These are phyloP conservation scores for Cyphomyrus discorhynchus DNA, from an alignment of 2,113 vertebrate species.

Conservation along the genomic window DNA sequence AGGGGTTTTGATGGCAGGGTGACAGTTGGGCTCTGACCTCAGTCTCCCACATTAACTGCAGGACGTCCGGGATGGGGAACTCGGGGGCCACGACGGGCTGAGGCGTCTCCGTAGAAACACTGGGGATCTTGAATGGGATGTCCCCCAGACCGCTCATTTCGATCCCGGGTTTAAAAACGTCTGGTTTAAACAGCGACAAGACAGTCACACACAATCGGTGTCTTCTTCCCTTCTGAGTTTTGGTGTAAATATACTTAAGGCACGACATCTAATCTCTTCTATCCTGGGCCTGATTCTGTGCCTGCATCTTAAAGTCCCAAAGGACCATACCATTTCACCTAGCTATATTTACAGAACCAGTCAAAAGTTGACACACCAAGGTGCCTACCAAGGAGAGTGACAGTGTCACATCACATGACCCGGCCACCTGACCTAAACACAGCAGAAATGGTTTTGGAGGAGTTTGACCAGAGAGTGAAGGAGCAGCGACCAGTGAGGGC, in stretches of 20 bases:
- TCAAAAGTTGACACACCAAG: background rate
- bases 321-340: background rate
- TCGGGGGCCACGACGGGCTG: slow-evolving; percentile 28
- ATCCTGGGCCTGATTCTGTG: background rate
- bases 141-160: slow-evolving; percentile 68
- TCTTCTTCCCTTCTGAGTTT: background rate
- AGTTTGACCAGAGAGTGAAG: background rate
- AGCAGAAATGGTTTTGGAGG: background rate
- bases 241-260: background rate
- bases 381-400: background rate
- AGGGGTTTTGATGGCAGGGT: background rate
- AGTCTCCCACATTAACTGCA: slow-evolving; percentile 67
- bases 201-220: background rate
- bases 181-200: background rate
- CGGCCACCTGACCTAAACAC: background rate
- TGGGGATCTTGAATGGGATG: slow-evolving; percentile 67
- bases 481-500: background rate
- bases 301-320: slow-evolving; percentile 7
- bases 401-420: background rate
- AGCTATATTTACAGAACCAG: slow-evolving; percentile 19
- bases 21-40: slow-evolving; percentile 60
- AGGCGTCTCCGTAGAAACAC: slow-evolving; percentile 40
- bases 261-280: background rate
- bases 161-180: background rate
- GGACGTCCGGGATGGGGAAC: slow-evolving; percentile 59